Percentiles rank a stretch among this genome's conserved stretches.
These are phyloP conservation scores for Tupaia tana DNA, from an alignment of 2,113 vertebrate genomes.

Conservation along the genomic window DNA sequence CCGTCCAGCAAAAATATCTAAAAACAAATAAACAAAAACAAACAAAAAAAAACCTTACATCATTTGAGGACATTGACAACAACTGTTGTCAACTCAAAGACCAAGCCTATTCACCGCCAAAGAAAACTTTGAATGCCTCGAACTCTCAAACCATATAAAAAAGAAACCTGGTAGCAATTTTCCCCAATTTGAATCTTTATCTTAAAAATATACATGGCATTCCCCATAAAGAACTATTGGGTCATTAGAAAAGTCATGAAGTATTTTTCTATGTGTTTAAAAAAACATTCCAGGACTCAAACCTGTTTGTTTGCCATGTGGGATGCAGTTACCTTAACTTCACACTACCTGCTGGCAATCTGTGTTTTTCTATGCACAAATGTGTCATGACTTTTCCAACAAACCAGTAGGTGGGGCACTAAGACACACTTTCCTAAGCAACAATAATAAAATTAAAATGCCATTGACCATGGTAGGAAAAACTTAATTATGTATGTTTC, in stretches of 20 bases:
- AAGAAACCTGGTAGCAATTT: constrained; percentile 11
- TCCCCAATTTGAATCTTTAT: constrained; percentile 30
- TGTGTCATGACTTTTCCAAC: too few species aligned
- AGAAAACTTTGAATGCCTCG: constrained; percentile 17
- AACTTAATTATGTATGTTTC: constrained; percentile 33
- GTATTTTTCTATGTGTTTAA: too few species aligned
- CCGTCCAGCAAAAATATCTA: too few species aligned
- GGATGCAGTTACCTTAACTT: too few species aligned
- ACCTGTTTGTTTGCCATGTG: too few species aligned
- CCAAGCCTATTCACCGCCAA: neutral
- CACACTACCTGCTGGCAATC: too few species aligned
- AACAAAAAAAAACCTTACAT: neutral
- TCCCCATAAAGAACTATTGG: neutral
- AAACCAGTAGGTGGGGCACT: neutral
- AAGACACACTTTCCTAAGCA: constrained; percentile 20
- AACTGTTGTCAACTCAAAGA: neutral
- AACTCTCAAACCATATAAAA: neutral
- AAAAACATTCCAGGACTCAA: too few species aligned
- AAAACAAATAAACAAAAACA: too few species aligned
- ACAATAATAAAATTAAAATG: neutral
- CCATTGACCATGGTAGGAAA: neutral
- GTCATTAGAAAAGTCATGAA: too few species aligned
- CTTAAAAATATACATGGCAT: neutral
- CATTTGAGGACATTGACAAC: neutral
- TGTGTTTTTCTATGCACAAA: too few species aligned